Percentiles rank a stretch among this genome's conserved stretches.
Conservation (phyloP, 1,140 invertebrate genomes). For the Physella acuta region DNA sequence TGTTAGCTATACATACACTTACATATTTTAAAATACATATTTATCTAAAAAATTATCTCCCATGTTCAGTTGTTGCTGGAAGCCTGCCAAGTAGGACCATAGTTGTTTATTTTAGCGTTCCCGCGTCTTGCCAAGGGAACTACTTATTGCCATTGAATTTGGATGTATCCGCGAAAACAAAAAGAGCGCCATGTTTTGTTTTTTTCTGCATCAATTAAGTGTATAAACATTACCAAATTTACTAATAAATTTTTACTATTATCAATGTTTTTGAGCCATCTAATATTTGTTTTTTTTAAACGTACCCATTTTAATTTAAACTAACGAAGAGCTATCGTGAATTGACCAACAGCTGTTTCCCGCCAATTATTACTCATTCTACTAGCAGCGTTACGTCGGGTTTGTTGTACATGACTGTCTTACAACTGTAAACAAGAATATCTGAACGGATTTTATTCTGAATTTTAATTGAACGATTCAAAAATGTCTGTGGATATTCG, state of each 20-base stretch:
- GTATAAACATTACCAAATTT: slow-evolving; percentile 8
- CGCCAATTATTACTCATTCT: slow-evolving; percentile 57
- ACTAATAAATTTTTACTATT: neutral
- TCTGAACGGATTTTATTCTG: neutral
- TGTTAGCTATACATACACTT: too few relatives aligned
- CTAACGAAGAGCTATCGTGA: slow-evolving; percentile 33
- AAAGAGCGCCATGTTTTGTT: slow-evolving; percentile 45
- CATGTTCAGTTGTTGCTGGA: neutral
- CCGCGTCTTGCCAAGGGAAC: slow-evolving; percentile 48
- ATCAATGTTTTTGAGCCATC: neutral
- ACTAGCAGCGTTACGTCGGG: slow-evolving; percentile 39
- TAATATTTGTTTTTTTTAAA: too few relatives aligned
- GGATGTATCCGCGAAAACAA: slow-evolving; percentile 32
- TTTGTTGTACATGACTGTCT: slow-evolving; percentile 32
- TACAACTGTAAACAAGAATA: neutral
- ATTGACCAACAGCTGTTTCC: slow-evolving; percentile 54
- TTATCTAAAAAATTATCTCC: neutral
- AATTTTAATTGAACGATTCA: slow-evolving; percentile 19
- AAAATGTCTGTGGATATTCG: slow-evolving; percentile 43
- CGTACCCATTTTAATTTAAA: too few relatives aligned
- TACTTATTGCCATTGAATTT: slow-evolving; percentile 24
- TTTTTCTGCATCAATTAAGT: too few relatives aligned
- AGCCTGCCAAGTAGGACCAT: slow-evolving; percentile 5
- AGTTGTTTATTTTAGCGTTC: slow-evolving; percentile 46
- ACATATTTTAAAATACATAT: too few relatives aligned